These are phyloP conservation scores for Elachura formosa DNA, from an alignment of 2,113 vertebrate species.

Conservation along the genomic window DNA sequence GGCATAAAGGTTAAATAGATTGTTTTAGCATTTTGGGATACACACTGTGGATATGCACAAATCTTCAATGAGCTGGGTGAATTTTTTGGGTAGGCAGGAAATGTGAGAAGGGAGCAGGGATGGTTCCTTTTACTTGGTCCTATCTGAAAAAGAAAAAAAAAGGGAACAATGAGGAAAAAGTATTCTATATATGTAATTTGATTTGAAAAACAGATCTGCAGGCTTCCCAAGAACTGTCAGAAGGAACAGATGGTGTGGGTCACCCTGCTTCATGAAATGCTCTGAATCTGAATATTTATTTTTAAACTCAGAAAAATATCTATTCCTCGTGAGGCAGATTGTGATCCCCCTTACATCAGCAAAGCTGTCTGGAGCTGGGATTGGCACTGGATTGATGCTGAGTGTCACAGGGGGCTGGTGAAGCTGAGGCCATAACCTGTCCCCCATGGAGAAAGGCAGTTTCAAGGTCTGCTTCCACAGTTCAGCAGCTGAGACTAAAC, in stretches of 20 bases:
- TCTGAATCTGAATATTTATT: slow-evolving; percentile 40
- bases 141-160: neutral
- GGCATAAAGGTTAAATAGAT: slow-evolving; percentile 76
- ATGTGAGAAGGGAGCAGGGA: neutral
- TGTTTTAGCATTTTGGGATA: slow-evolving; percentile 70
- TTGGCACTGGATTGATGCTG: neutral
- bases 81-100: slow-evolving; percentile 3
- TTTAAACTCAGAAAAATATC: neutral
- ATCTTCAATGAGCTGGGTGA: slow-evolving; percentile 23
- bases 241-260: slow-evolving; percentile 46
- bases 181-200: neutral
- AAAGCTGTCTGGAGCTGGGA: slow-evolving; percentile 17
- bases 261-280: slow-evolving; percentile 30
- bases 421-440: neutral
- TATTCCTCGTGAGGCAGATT: neutral
- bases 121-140: neutral
- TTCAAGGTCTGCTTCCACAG: neutral
- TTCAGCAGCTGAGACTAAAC: neutral
- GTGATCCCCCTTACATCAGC: slow-evolving; percentile 34
- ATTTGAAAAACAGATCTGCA: neutral
- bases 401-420: neutral
- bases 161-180: neutral
- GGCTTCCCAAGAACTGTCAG: neutral
- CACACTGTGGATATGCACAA: slow-evolving; percentile 38
- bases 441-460: neutral